Percentiles rank a stretch among this genome's conserved stretches.
Evolutionary conservation across 2,113 vertebrate species (phyloP).

Genomic region (Xyliphius kryptos): DNA sequence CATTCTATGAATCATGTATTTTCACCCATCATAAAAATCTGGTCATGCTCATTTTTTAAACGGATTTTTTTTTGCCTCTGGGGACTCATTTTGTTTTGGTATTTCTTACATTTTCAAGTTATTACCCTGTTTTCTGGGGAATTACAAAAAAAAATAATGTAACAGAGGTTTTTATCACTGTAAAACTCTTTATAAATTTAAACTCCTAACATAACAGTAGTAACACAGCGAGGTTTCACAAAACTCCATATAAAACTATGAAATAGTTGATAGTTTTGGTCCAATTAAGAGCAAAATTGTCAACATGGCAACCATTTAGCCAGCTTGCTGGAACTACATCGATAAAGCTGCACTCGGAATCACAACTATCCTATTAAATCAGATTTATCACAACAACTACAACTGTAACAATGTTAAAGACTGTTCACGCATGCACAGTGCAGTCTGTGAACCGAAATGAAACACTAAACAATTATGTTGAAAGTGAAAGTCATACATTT

Average conservation of each 20-base stretch:
- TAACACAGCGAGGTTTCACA: neutral
- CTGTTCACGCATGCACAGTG: no score
- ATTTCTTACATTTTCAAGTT: slow-evolving; percentile 10
- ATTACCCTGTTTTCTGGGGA: slow-evolving; percentile 6
- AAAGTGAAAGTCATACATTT: no score
- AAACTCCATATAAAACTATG: neutral
- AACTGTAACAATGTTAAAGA: no score
- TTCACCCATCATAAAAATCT: slow-evolving; percentile 15
- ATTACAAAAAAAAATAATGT: neutral
- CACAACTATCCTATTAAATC: no score
- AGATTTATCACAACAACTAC: no score
- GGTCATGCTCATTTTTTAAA: neutral
- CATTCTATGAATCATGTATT: slow-evolving; percentile 20
- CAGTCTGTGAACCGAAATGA: no score
- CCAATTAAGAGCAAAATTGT: neutral
- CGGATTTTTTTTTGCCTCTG: neutral
- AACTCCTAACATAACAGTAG: neutral
- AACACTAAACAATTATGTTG: no score
- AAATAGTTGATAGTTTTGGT: neutral
- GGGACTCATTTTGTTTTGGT: slow-evolving; percentile 12
- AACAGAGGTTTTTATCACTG: neutral
- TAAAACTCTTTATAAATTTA: neutral
- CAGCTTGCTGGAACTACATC: neutral
- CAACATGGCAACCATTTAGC: no score
- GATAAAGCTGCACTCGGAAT: no score